Percentiles rank a stretch among this genome's conserved stretches.
These are phyloP conservation scores for Dolichopus griseipennis DNA, from an alignment of 2,888 invertebrate genomes.

Conservation along the genomic window DNA sequence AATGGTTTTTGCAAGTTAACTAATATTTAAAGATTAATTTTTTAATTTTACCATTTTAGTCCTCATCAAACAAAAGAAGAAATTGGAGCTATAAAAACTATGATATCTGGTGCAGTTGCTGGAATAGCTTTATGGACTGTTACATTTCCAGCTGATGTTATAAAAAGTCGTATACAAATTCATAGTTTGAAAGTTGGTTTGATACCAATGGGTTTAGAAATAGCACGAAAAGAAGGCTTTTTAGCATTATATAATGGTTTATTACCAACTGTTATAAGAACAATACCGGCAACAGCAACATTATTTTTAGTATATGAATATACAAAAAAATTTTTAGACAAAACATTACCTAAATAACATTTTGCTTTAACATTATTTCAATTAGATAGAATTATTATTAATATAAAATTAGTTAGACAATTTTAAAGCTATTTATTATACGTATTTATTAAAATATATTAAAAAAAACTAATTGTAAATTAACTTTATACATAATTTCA, in stretches of 20 bases:
- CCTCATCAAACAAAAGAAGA: conserved; percentile 65
- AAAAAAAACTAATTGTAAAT: background rate
- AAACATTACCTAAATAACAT: background rate
- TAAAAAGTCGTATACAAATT: conserved; percentile 94
- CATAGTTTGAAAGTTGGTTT: conserved; percentile 57
- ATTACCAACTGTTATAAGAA: conserved; percentile 86
- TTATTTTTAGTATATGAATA: conserved; percentile 94
- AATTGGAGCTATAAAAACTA: conserved; percentile 70
- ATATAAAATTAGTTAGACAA: background rate
- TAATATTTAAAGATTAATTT: background rate
- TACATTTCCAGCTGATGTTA: conserved; percentile 93
- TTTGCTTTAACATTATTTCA: background rate
- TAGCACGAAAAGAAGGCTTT: conserved; percentile 65
- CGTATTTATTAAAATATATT: background rate
- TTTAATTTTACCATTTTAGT: conserved; percentile 40
- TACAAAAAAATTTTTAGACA: conserved; percentile 60
- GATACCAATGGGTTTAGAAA: conserved; percentile 54
- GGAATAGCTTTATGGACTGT: conserved; percentile 85
- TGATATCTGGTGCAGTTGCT: conserved; percentile 83
- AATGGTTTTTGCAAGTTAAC: no score
- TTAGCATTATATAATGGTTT: conserved; percentile 87
- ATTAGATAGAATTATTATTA: background rate
- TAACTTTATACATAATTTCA: conserved; percentile 19
- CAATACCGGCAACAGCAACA: conserved; percentile 91
- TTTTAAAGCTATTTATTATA: background rate